Evolutionary conservation across 2,113 vertebrate species (phyloP).

Genomic region (Triplophysa dalaica): DNA sequence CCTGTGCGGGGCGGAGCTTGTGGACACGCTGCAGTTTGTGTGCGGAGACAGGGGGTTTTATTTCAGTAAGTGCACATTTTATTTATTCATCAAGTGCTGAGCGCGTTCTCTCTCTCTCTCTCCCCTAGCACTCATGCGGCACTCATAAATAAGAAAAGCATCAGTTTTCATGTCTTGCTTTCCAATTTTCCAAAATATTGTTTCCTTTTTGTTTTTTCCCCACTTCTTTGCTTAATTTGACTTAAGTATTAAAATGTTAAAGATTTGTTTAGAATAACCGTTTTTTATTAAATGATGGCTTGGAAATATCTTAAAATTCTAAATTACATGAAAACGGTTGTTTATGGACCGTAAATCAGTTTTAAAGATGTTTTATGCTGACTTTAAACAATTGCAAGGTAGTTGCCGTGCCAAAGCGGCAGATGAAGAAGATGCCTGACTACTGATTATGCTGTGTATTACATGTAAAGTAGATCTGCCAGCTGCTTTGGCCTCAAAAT

Average conservation of each 20-base stretch:
- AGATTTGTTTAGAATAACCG: neutral
- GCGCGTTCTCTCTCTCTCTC: constrained; percentile 58
- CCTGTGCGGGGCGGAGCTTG: constrained; percentile 96
- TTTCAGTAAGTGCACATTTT: constrained; percentile 95
- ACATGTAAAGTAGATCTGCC: constrained; percentile 53
- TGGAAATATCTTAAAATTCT: too few relatives aligned
- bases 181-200: constrained; percentile 44
- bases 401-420: constrained; percentile 42
- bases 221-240: constrained; percentile 5
- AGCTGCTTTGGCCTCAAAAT: constrained; percentile 49
- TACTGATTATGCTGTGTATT: constrained; percentile 51
- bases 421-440: constrained; percentile 24
- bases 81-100: constrained; percentile 68
- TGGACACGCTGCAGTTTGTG: constrained; percentile 98
- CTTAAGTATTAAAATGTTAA: too few relatives aligned
- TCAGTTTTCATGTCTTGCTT: constrained; percentile 43
- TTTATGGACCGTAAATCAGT: too few relatives aligned
- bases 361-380: neutral
- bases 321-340: neutral
- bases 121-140: constrained; percentile 63
- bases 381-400: constrained; percentile 22
- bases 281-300: too few relatives aligned
- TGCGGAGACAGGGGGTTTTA: constrained; percentile 99
- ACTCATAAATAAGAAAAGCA: constrained; percentile 75
- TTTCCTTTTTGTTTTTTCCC: neutral